phyloP scores from a whole-genome alignment of 2,888 invertebrate species.

The Acanthosoma haemorrhoidale region DNA sequence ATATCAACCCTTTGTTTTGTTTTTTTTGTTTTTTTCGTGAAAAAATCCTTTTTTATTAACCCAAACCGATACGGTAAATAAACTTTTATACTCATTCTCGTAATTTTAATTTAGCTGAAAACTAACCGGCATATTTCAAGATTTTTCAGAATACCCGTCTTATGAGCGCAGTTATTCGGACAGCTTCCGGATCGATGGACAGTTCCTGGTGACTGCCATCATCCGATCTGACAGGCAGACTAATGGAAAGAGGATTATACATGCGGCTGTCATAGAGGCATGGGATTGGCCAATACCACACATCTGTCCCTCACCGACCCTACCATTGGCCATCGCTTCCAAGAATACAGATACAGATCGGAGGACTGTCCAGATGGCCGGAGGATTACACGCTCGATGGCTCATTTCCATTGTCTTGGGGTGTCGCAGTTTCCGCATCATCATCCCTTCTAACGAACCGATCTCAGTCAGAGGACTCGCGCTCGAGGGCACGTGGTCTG shows the following conservation, averaged over 20 bases:
- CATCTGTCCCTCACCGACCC: neutral
- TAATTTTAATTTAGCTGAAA: no score
- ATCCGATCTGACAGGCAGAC: neutral
- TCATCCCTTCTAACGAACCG: neutral
- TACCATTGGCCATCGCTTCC: neutral
- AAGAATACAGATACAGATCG: conserved; percentile 1
- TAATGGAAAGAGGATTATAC: neutral
- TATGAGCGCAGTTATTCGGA: no score
- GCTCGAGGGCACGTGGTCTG: no score
- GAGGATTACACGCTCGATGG: conserved; percentile 5
- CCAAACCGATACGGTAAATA: no score
- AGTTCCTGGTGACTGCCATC: neutral
- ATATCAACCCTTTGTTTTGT: no score
- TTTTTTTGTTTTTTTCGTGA: no score
- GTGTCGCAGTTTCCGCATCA: neutral
- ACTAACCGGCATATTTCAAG: no score
- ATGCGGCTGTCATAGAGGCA: neutral
- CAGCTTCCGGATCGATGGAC: neutral
- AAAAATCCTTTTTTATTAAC: no score
- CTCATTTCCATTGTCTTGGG: conserved; percentile 6
- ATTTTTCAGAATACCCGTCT: no score
- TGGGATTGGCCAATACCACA: neutral
- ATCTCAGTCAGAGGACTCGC: no score
- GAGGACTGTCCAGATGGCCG: neutral
- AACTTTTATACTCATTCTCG: no score